Percentiles rank a stretch among this genome's conserved stretches.
Conservation (phyloP, 2,113 vertebrate genomes). For the Empidonax traillii region DNA sequence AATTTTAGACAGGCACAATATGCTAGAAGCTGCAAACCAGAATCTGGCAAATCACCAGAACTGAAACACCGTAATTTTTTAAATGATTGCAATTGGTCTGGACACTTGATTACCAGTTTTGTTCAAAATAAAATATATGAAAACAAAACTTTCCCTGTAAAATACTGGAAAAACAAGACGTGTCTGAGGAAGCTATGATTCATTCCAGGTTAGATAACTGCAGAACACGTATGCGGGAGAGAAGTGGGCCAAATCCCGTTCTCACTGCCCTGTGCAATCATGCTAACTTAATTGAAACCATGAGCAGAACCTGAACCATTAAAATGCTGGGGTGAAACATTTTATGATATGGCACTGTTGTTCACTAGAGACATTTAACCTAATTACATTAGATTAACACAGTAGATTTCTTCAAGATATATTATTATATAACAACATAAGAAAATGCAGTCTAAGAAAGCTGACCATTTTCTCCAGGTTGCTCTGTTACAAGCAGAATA, state of each 20-base stretch:
- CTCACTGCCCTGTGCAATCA: neutral
- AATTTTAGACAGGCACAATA: neutral
- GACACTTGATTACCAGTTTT: neutral
- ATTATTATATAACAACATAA: conserved; percentile 26
- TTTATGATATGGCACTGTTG: conserved; percentile 4
- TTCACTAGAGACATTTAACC: conserved; percentile 68
- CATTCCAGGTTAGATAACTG: conserved; percentile 61
- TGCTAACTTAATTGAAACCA: conserved; percentile 58
- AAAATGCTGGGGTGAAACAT: conserved; percentile 52
- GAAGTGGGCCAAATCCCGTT: conserved; percentile 43
- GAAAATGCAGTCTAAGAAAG: conserved; percentile 26
- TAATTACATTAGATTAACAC: conserved; percentile 68
- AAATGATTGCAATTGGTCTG: neutral
- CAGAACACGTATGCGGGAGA: neutral
- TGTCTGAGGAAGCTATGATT: conserved; percentile 31
- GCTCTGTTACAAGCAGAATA: neutral
- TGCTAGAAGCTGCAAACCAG: neutral
- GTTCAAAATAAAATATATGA: neutral
- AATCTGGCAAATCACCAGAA: neutral
- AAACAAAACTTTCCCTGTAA: conserved; percentile 23
- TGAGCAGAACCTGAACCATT: conserved; percentile 41
- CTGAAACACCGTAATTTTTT: neutral
- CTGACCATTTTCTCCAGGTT: neutral
- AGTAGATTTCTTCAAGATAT: conserved; percentile 44
- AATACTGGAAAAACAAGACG: conserved; percentile 20